Base-by-base conservation (phyloP, 2,113 vertebrate species). In the Psittacara wagleri region DNA sequence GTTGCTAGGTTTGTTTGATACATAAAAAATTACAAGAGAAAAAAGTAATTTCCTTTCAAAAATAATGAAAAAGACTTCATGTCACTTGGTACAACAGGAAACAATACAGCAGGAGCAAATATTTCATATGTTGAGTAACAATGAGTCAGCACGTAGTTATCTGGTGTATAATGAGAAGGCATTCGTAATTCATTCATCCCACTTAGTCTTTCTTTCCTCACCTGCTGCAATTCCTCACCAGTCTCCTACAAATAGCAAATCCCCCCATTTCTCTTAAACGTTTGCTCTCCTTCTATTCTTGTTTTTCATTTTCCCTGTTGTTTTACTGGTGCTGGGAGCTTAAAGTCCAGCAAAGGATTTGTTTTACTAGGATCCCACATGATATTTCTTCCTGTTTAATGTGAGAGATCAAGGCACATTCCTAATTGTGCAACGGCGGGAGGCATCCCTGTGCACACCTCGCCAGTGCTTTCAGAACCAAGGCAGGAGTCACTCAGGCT, bases 391-490 rank as follows among this genome's bases (percentile, higher is more conserved):
- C 10, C 49, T 3, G 8, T 5, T 17, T 20, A 17, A 24, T 1
- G 0, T 0, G 5, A 52, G 74, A 3, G 16, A 37, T 2, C 48
- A n/a, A 75, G 51, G 54, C 13, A 4, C 5, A 1, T 33, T n/a
- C 29, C 55, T 46, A 27, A 41, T 1, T 12, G 57, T 18, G 31
- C 44, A 6, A 41, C 0, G 2, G 3, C 1, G 0, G 12, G 63
- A 51, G 39, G 10, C 23, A 22, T 27, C 63, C 44, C 24, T 1
- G 4, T 12, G 33, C 9, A 5, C 46, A 13, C 46, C 72, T 61
- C 5, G 0, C n/a, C 76, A 25, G 31, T 1, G 0, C 46, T 24
- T 27, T 23, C 46, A 6, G 44, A 49, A 49, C 13, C 11, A 2
- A 27, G 28, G 37, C 49, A 29, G 43, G 80, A 27, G 41, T 13